These are phyloP conservation scores for Mirza zaza DNA, from an alignment of 2,113 vertebrate genomes.

Conservation along the genomic window DNA sequence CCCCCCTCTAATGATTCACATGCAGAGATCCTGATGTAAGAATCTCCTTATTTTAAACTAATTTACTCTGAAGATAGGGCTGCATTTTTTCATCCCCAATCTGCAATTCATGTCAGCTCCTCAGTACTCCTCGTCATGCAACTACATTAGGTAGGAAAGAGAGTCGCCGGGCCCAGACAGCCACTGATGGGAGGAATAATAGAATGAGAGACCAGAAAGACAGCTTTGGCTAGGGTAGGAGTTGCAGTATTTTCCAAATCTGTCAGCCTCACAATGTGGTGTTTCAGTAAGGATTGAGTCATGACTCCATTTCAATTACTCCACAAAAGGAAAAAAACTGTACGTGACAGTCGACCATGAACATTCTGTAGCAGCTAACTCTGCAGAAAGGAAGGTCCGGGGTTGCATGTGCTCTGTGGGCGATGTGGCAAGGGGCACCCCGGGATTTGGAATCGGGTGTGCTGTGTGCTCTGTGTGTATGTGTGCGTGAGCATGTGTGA, in stretches of 20 bases:
- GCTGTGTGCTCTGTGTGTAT: neutral
- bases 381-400: neutral
- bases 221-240: slow-evolving; percentile 59
- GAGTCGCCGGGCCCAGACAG: slow-evolving; percentile 3
- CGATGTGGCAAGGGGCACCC: neutral
- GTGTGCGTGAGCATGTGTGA: too few species aligned
- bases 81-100: neutral
- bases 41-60: neutral
- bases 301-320: slow-evolving; percentile 68
- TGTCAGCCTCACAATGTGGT: slow-evolving; percentile 69
- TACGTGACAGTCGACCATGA: slow-evolving; percentile 65
- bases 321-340: slow-evolving; percentile 67
- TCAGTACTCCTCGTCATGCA: slow-evolving; percentile 47
- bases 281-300: slow-evolving; percentile 70
- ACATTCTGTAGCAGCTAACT: neutral
- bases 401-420: neutral
- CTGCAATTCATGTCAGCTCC: neutral
- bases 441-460: neutral
- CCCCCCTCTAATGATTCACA: neutral
- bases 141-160: slow-evolving; percentile 55
- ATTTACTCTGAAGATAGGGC: neutral
- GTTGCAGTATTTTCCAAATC: slow-evolving; percentile 60
- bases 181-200: slow-evolving; percentile 59
- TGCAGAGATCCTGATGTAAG: neutral
- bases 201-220: slow-evolving; percentile 67